phyloP scores from a whole-genome alignment of 2,113 vertebrate species.

The Proterorhinus semilunaris region DNA sequence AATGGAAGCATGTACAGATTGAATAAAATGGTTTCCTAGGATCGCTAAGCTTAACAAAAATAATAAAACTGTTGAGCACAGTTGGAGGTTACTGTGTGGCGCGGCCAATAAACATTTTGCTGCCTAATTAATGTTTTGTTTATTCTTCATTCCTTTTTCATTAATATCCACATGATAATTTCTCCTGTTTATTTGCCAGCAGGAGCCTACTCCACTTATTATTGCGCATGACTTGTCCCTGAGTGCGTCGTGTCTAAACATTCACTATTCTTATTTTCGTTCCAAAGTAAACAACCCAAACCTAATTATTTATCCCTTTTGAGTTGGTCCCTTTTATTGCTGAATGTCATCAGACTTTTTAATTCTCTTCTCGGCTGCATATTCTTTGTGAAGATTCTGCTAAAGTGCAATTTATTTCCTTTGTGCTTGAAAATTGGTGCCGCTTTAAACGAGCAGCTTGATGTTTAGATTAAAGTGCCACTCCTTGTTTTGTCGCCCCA shows the following conservation, averaged over 20 bases:
- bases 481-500: not conserved
- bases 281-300: constrained; percentile 14
- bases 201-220: not conserved
- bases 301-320: constrained; percentile 24
- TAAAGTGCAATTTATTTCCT: constrained; percentile 9
- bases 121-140: constrained; percentile 4
- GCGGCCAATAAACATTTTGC: not conserved
- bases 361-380: constrained; percentile 41
- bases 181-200: constrained; percentile 10
- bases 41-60: not conserved
- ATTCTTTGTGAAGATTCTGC: constrained; percentile 2
- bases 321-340: constrained; percentile 15
- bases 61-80: not conserved
- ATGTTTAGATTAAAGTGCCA: constrained; percentile 9
- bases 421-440: not conserved
- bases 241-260: not conserved
- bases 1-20: too few relatives aligned
- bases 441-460: not conserved
- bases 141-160: not conserved
- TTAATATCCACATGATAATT: constrained; percentile 5
- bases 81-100: not conserved
- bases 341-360: constrained; percentile 43
- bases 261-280: not conserved
- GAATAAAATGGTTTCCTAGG: too few relatives aligned
- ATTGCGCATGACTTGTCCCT: constrained; percentile 2